Evolutionary conservation across 2,888 invertebrate genomes (phyloP).

Genomic region (Theretra japonica): DNA sequence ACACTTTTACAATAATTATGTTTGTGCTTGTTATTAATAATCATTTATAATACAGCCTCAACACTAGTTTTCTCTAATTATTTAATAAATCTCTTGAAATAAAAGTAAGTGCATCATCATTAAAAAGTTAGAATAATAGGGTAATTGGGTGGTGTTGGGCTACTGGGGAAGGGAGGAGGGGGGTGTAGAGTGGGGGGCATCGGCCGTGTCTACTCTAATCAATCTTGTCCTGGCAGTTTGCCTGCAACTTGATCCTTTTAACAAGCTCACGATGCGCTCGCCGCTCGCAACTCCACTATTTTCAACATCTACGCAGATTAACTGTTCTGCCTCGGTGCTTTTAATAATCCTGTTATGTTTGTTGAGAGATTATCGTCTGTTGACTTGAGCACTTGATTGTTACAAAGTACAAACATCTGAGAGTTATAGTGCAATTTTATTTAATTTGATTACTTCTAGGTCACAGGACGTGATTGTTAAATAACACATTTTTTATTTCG

Average conservation of each 20-base stretch:
- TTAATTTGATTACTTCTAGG: too few relatives aligned
- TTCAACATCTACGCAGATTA: conserved; percentile 32
- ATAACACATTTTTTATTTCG: too few relatives aligned
- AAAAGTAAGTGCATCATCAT: background rate
- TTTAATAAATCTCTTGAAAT: too few relatives aligned
- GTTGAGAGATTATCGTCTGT: background rate
- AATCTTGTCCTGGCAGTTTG: conserved; percentile 42
- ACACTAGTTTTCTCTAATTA: too few relatives aligned
- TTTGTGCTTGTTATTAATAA: too few relatives aligned
- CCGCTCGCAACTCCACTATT: background rate
- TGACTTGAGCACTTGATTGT: background rate
- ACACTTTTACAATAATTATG: too few relatives aligned
- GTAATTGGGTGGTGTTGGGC: conserved; percentile 1
- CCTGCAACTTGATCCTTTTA: conserved; percentile 42
- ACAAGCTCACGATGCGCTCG: conserved; percentile 38
- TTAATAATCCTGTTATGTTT: conserved; percentile 24
- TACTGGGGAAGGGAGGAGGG: background rate
- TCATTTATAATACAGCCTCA: too few relatives aligned
- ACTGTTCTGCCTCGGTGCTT: conserved; percentile 24
- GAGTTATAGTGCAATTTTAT: too few relatives aligned
- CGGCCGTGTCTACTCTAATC: conserved; percentile 34
- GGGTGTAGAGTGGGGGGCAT: background rate
- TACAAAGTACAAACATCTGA: too few relatives aligned
- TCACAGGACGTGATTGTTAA: too few relatives aligned
- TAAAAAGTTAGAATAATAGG: conserved; percentile 10